Base-by-base conservation (phyloP, 1,140 invertebrate species). In the Caerostris extrusa region DNA sequence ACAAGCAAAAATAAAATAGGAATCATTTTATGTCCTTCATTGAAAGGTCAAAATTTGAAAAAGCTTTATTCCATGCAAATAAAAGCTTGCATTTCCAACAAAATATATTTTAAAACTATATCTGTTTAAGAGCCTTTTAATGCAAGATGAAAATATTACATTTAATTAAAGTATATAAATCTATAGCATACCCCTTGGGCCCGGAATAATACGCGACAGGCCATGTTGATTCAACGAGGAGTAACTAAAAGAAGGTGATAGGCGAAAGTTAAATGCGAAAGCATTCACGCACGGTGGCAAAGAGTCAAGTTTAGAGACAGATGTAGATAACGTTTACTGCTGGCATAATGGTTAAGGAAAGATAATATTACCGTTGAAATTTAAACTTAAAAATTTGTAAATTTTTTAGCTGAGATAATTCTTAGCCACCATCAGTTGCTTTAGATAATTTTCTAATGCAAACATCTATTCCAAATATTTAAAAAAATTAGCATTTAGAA, bases 171-270 rank as follows among this genome's bases (percentile, higher is more conserved):
- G n/a, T 7, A 58, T 34, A 19, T n/a, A 77, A 4, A 34, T 34
- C 34, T 34, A 67, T 67, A 14, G 0, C 53, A 71, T 90, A 90
- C 88, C 88, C 64, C 55, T 57, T 56, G 67, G 19, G 67, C 14
- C 88, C 88, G 88, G 55, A 90, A 90, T 50, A 90, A 4, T 34
- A 90, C 67, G 3, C 86, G 86, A 17, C 86, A 64, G 14, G 60
- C 86, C 86, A 88, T 88, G 86, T 88, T 61, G 55, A 7, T 57
- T 56, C 14, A 3, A 5, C 8, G 53, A 34, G 57, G 19, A 85
- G 57, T 17, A 85, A 85, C n/a, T n/a, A 55, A 7, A 85, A 85
- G 34, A 55, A 19, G 57, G 50, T 77, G 71, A 77, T 50, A 10
- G 34, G 14, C 2, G 19, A 5, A 50, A 77, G 34, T 50, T 77